Evolutionary conservation across 2,797 vertebrate genomes (phyloP).

Genomic region (Clarias platycephalus): DNA sequence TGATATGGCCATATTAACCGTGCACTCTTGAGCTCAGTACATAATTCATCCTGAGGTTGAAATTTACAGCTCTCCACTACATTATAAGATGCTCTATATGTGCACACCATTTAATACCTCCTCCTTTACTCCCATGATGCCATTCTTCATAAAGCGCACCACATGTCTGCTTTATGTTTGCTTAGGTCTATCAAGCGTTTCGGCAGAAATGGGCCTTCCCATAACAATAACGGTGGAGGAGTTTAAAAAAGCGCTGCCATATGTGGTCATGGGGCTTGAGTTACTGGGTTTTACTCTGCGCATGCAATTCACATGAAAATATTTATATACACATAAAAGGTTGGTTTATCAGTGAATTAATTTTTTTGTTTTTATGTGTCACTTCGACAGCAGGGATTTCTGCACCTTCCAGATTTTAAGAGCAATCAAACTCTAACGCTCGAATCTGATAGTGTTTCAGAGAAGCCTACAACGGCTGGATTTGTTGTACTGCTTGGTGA

Average conservation of each 20-base stretch:
- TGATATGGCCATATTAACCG: constrained; percentile 73
- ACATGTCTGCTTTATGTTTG: constrained; percentile 62
- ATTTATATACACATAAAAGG: neutral
- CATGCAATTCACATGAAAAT: neutral
- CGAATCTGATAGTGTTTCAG: neutral
- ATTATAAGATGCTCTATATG: constrained; percentile 65
- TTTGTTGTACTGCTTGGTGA: neutral
- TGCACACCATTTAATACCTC: constrained; percentile 59
- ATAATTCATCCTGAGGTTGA: constrained; percentile 66
- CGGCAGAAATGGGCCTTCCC: constrained; percentile 43
- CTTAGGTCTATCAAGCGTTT: constrained; percentile 49
- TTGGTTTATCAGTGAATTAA: constrained; percentile 30
- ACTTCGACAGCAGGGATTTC: constrained; percentile 7
- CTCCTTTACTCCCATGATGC: constrained; percentile 56
- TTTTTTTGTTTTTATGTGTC: constrained; percentile 19
- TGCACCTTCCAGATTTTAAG: constrained; percentile 5
- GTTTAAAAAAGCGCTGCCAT: constrained; percentile 30
- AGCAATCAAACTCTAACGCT: constrained; percentile 1
- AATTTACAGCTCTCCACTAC: constrained; percentile 64
- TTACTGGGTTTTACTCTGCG: neutral
- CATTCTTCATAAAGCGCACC: constrained; percentile 65
- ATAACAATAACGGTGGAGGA: constrained; percentile 30
- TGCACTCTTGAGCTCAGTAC: constrained; percentile 63
- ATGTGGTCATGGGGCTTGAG: constrained; percentile 15
- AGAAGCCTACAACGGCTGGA: neutral